Conservation (phyloP, 2,113 vertebrate genomes). For the Psophia crepitans region DNA sequence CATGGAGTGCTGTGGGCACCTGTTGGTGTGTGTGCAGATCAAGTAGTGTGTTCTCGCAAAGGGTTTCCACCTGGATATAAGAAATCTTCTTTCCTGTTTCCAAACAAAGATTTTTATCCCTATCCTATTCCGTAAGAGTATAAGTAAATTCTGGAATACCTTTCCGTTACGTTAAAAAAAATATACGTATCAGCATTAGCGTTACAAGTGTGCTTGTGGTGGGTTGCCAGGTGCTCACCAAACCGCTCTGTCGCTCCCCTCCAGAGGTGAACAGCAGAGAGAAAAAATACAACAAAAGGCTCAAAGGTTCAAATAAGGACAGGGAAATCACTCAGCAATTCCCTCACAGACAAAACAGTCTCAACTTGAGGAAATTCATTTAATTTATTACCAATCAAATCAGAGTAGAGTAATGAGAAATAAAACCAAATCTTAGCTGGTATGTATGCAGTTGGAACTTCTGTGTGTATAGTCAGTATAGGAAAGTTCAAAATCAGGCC, state of each 20-base stretch:
- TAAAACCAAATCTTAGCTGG: neutral
- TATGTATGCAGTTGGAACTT: neutral
- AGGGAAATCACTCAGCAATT: neutral
- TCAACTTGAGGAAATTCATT: neutral
- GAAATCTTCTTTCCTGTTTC: neutral
- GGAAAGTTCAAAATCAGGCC: neutral
- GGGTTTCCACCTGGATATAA: neutral
- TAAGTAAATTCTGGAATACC: neutral
- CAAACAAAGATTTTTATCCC: neutral
- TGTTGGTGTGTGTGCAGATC: neutral
- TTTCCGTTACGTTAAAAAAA: neutral
- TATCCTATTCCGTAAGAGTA: neutral
- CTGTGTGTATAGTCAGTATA: neutral
- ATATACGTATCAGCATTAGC: neutral
- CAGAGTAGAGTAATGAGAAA: neutral
- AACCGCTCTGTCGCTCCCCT: neutral
- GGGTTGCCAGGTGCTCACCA: neutral
- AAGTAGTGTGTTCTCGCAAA: neutral
- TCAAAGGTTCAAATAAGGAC: neutral
- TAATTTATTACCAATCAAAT: neutral
- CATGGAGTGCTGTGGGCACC: neutral
- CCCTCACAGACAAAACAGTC: neutral
- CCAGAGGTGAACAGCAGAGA: neutral
- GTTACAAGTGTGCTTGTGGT: neutral
- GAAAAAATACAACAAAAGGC: neutral